These are phyloP conservation scores for Actinernus sp. DNA, from an alignment of 92 coral and sea anemone species.

Conservation along the genomic window DNA sequence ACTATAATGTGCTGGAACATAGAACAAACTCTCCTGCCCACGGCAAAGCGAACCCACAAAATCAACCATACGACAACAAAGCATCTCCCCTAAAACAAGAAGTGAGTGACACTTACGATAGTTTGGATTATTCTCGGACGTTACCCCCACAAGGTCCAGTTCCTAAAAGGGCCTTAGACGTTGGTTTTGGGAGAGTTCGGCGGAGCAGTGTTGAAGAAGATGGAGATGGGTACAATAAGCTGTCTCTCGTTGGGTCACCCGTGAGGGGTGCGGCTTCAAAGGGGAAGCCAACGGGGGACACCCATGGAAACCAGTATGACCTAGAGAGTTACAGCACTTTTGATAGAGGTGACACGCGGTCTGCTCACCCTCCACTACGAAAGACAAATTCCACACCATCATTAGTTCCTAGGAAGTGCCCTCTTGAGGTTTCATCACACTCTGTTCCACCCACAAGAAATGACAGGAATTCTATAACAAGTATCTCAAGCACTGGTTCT, in stretches of 20 bases:
- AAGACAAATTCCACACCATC: constrained; percentile 11
- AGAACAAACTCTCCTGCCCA: constrained; percentile 26
- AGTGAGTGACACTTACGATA: constrained; percentile 23
- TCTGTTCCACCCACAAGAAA: constrained; percentile 19
- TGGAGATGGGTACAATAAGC: constrained; percentile 32
- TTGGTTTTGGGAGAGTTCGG: background rate
- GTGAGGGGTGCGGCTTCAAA: constrained; percentile 4
- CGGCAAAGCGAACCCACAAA: background rate
- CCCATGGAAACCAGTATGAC: background rate
- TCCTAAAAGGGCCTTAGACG: background rate
- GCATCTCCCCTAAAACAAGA: constrained; percentile 1
- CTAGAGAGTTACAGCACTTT: constrained; percentile 36
- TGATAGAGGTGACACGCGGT: constrained; percentile 11
- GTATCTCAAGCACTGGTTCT: constrained; percentile 15
- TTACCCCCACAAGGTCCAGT: background rate
- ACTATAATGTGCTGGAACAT: constrained; percentile 43
- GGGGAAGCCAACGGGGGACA: background rate
- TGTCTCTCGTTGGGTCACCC: constrained; percentile 32
- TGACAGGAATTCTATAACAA: constrained; percentile 46
- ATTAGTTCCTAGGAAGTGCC: constrained; percentile 9
- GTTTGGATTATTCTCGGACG: constrained; percentile 2
- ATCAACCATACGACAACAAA: background rate
- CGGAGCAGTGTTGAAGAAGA: constrained; percentile 2
- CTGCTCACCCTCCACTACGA: constrained; percentile 19
- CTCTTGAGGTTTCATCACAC: background rate